Conservation (phyloP, 64 coral and sea anemone genomes). For the Orbicella faveolata region DNA sequence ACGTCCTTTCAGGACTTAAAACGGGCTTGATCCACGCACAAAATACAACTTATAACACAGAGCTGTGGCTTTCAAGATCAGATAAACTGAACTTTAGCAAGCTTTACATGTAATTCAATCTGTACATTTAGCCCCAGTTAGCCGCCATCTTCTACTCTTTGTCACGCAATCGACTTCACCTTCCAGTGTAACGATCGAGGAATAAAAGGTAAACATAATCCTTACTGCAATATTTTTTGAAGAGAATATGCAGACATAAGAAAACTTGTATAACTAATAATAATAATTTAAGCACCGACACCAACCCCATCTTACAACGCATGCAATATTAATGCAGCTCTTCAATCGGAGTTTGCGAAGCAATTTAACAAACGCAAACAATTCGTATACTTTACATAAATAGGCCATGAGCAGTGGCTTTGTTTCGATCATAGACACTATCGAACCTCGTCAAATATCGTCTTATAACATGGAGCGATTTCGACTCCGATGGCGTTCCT, state of each 20-base stretch:
- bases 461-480: background rate
- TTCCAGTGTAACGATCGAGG: too few relatives aligned
- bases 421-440: background rate
- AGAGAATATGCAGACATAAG: background rate
- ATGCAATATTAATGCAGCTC: background rate
- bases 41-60: too few relatives aligned
- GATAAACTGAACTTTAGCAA: too few relatives aligned
- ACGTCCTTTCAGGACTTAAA: too few relatives aligned
- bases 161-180: too few relatives aligned
- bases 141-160: too few relatives aligned
- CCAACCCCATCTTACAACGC: background rate
- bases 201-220: background rate
- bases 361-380: conserved; percentile 3
- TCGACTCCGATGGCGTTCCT: background rate
- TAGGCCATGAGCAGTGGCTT: background rate
- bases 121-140: too few relatives aligned
- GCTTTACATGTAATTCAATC: too few relatives aligned
- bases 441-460: background rate
- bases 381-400: background rate
- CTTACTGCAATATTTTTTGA: background rate
- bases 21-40: too few relatives aligned
- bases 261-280: background rate
- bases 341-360: background rate
- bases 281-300: background rate
- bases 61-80: too few relatives aligned